phyloP scores from a whole-genome alignment of 2,797 vertebrate species.

The Amphiprion clarkii region DNA sequence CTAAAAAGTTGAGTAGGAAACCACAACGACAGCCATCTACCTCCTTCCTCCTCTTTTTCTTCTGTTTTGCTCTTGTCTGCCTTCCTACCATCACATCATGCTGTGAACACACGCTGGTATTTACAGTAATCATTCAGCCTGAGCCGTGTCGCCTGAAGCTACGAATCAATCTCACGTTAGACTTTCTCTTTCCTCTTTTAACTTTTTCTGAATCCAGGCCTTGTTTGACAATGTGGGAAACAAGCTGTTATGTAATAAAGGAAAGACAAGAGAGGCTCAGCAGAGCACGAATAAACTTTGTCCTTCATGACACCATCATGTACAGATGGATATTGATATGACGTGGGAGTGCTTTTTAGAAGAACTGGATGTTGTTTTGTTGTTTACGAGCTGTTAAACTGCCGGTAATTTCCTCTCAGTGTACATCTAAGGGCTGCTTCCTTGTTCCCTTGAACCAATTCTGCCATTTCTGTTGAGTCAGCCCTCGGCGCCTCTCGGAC shows the following conservation, averaged over 20 bases:
- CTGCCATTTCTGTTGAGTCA: conserved; percentile 68
- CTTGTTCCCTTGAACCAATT: conserved; percentile 54
- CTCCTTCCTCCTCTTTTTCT: conserved; percentile 7
- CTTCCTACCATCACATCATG: conserved; percentile 12
- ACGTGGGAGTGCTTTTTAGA: background rate
- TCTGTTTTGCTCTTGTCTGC: conserved; percentile 17
- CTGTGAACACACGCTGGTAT: conserved; percentile 16
- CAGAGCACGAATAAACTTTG: background rate
- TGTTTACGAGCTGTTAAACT: conserved; percentile 7
- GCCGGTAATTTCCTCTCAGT: conserved; percentile 16
- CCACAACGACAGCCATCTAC: conserved; percentile 27
- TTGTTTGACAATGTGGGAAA: conserved; percentile 13
- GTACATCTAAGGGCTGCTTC: conserved; percentile 34
- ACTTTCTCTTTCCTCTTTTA: conserved; percentile 27
- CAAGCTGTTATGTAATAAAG: conserved; percentile 24
- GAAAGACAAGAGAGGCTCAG: conserved; percentile 24
- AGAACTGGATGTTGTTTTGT: conserved; percentile 1
- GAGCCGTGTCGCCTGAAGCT: background rate
- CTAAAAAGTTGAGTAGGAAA: conserved; percentile 47
- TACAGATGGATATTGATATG: conserved; percentile 2
- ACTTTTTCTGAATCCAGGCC: background rate
- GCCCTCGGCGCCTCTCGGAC: conserved; percentile 56
- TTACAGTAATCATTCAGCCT: conserved; percentile 15
- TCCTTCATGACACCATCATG: conserved; percentile 1
- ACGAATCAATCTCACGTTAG: conserved; percentile 6